A percentile compares a stretch with the other conserved stretches of the same genome.
Conservation (phyloP, 2,113 vertebrate species). For the Lampris incognitus region DNA sequence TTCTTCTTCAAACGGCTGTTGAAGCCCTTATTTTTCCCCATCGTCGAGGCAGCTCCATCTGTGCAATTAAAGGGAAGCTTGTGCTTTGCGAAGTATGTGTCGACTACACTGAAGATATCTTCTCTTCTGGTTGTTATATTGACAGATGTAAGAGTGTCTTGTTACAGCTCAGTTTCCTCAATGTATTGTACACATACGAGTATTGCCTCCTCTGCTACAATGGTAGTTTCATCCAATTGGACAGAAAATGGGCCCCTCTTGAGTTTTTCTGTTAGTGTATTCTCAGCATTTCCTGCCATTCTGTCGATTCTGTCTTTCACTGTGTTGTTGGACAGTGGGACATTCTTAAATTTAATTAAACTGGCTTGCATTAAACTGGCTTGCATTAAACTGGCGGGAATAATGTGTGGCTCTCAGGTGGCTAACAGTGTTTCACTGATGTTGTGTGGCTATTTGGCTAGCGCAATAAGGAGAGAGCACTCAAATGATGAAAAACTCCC, state of each 20-base stretch:
- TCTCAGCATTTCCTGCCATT: too few species aligned
- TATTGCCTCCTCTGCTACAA: background rate
- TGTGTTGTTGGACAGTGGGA: too few species aligned
- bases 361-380: too few species aligned
- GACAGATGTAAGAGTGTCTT: conserved; percentile 32
- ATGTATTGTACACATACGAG: conserved; percentile 14
- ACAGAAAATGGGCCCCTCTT: background rate
- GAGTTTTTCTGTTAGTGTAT: background rate
- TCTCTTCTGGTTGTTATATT: background rate
- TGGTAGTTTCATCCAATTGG: conserved; percentile 3
- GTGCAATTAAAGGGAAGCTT: background rate
- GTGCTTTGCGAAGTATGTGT: background rate
- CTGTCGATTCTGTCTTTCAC: too few species aligned
- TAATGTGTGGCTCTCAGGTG: too few species aligned
- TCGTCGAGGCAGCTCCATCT: background rate
- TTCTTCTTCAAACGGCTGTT: too few species aligned
- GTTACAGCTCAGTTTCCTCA: conserved; percentile 33
- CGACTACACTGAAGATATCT: conserved; percentile 9
- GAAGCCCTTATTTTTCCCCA: conserved; percentile 11
- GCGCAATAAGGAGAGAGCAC: too few species aligned
- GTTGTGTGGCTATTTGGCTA: too few species aligned
- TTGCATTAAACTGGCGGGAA: too few species aligned
- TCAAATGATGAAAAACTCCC: too few species aligned
- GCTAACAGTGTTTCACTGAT: too few species aligned
- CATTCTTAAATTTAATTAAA: too few species aligned